These are phyloP conservation scores for Agrochola litura DNA, from an alignment of 2,888 invertebrate genomes.

Conservation along the genomic window DNA sequence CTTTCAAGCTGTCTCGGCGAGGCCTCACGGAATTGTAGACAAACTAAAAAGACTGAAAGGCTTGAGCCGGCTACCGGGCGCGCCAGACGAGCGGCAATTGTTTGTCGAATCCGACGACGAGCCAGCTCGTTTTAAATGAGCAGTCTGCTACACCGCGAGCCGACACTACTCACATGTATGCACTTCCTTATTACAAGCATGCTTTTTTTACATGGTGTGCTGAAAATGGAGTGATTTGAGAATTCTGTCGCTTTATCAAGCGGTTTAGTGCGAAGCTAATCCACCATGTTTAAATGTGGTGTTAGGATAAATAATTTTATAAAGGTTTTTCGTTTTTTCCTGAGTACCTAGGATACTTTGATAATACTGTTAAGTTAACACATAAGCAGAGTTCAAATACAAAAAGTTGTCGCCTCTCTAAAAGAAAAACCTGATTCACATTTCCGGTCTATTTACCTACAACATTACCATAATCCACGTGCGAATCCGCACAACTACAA, in stretches of 20 bases:
- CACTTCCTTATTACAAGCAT: conserved; percentile 52
- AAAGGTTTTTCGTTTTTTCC: background rate
- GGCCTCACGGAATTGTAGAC: conserved; percentile 73
- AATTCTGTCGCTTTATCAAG: background rate
- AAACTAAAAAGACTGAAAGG: conserved; percentile 78
- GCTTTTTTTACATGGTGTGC: conserved; percentile 23
- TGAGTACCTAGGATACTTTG: background rate
- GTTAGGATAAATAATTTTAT: background rate
- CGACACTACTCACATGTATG: conserved; percentile 35
- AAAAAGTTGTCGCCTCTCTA: background rate
- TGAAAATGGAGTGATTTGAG: conserved; percentile 1
- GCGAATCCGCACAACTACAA: conserved; percentile 36
- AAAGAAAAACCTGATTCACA: conserved; percentile 7
- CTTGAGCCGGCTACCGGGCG: conserved; percentile 58
- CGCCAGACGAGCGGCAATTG: conserved; percentile 78
- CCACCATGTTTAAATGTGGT: background rate
- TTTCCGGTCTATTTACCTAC: conserved; percentile 39
- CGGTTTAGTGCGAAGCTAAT: background rate
- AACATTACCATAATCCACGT: conserved; percentile 58
- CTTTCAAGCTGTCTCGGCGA: conserved; percentile 78
- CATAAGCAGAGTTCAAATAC: background rate
- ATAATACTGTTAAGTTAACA: background rate
- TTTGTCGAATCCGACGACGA: conserved; percentile 67
- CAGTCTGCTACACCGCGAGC: conserved; percentile 60
- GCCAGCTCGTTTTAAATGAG: conserved; percentile 69